Evolutionary conservation across 2,113 vertebrate genomes (phyloP).

Genomic region (Malurus melanocephalus): DNA sequence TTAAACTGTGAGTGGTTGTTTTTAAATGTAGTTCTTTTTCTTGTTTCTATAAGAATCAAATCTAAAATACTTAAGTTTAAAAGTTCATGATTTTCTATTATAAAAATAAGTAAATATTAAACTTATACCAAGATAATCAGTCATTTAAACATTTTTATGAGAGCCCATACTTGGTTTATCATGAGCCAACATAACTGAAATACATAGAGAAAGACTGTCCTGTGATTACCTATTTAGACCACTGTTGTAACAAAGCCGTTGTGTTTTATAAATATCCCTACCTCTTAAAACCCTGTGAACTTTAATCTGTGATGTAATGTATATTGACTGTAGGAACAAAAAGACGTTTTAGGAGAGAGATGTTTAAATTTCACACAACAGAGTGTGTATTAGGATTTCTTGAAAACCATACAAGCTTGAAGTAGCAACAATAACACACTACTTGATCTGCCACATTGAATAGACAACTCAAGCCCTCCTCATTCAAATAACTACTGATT

Average conservation of each 20-base stretch:
- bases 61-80: neutral
- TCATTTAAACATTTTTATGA: neutral
- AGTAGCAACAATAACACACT: neutral
- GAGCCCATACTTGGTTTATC: neutral
- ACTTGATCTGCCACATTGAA: neutral
- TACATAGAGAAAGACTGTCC: neutral
- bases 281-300: neutral
- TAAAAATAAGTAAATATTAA: neutral
- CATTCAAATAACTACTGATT: neutral
- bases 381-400: neutral
- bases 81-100: neutral
- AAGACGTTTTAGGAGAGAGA: neutral
- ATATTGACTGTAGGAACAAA: neutral
- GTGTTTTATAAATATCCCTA: neutral
- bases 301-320: neutral
- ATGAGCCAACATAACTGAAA: neutral
- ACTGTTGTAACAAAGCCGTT: neutral
- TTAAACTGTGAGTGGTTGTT: neutral
- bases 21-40: neutral
- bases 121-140: neutral
- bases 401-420: neutral
- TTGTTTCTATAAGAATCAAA: neutral
- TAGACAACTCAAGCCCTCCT: neutral
- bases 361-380: neutral
- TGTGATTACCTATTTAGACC: neutral